These are phyloP conservation scores for Bombus fervidus DNA, from an alignment of 1,140 invertebrate genomes.

Conservation along the genomic window DNA sequence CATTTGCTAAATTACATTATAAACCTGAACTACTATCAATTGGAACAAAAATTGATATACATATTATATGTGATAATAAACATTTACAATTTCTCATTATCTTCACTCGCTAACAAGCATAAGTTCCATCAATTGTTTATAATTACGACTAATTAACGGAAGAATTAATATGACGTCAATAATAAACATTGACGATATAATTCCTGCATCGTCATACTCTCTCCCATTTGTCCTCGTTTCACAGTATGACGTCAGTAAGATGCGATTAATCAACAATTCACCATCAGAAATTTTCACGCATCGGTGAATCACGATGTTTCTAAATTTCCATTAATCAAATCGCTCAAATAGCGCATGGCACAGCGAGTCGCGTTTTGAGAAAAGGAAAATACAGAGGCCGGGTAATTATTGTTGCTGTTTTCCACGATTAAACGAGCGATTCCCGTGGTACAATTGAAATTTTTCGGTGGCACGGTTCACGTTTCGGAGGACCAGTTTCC, in stretches of 20 bases:
- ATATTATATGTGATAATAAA: background rate
- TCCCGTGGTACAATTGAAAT: background rate
- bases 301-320: background rate
- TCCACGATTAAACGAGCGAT: slow-evolving; percentile 23
- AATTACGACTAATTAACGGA: background rate
- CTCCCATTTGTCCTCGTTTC: background rate
- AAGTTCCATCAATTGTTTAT: background rate
- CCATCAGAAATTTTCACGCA: background rate
- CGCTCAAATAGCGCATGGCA: too few species aligned
- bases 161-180: background rate
- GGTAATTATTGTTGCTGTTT: background rate
- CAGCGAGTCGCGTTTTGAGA: too few species aligned
- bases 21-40: too few species aligned
- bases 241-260: background rate
- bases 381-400: background rate
- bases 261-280: background rate
- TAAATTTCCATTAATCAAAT: slow-evolving; percentile 16
- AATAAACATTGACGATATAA: background rate
- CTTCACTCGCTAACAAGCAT: background rate
- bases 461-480: slow-evolving; percentile 31
- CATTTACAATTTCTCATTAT: background rate
- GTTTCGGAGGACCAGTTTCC: slow-evolving; percentile 62
- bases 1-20: too few species aligned
- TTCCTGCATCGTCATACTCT: background rate
- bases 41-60: too few species aligned